These are phyloP conservation scores for Otis tarda DNA, from an alignment of 2,113 vertebrate species.

Conservation along the genomic window DNA sequence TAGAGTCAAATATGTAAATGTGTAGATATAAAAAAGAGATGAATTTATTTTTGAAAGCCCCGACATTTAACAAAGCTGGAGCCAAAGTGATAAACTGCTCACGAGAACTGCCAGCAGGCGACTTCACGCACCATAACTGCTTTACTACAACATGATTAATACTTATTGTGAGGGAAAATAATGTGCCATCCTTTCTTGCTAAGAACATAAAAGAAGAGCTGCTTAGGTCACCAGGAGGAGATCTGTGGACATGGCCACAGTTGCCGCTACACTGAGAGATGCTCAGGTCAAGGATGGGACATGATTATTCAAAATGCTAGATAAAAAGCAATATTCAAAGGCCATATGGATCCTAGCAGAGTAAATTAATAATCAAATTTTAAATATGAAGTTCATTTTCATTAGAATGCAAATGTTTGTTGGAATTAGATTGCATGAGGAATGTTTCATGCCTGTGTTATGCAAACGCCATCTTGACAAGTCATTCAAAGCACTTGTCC, in stretches of 20 bases:
- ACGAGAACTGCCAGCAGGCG: slow-evolving; percentile 7
- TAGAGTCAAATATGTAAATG: slow-evolving; percentile 3
- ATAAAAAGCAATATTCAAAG: slow-evolving; percentile 16
- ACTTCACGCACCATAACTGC: slow-evolving; percentile 13
- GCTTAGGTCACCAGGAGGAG: slow-evolving; percentile 21
- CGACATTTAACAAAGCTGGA: neutral
- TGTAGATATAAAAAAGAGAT: neutral
- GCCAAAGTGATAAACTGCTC: slow-evolving; percentile 35
- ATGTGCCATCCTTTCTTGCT: slow-evolving; percentile 11
- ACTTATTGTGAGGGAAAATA: slow-evolving; percentile 18
- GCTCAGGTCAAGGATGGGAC: neutral
- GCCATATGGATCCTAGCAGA: neutral
- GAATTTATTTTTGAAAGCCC: slow-evolving; percentile 19
- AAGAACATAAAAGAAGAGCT: slow-evolving; percentile 36
- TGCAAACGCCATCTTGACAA: neutral
- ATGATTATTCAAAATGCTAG: slow-evolving; percentile 1
- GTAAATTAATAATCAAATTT: neutral
- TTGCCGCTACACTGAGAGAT: neutral
- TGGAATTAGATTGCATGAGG: neutral
- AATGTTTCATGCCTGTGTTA: neutral
- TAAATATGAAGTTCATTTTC: neutral
- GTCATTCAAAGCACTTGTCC: neutral
- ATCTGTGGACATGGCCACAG: neutral
- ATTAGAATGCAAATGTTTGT: slow-evolving; percentile 26
- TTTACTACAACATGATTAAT: slow-evolving; percentile 49